These are phyloP conservation scores for Euclidia mi DNA, from an alignment of 2,888 invertebrate genomes.

Conservation along the genomic window DNA sequence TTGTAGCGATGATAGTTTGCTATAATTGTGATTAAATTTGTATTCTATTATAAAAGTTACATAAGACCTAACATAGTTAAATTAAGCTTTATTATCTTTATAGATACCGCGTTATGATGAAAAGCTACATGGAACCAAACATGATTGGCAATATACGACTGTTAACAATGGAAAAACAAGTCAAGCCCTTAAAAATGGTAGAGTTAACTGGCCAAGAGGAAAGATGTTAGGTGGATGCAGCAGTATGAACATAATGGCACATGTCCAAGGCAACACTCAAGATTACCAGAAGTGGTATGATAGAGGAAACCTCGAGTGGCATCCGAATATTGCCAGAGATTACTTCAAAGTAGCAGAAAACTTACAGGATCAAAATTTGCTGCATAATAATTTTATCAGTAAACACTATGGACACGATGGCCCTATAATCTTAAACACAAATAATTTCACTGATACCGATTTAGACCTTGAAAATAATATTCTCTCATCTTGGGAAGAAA, in stretches of 20 bases:
- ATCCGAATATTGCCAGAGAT: constrained; percentile 29
- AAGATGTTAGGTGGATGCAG: constrained; percentile 90
- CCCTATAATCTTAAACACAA: constrained; percentile 30
- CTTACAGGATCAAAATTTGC: constrained; percentile 28
- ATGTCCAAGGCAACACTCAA: constrained; percentile 81
- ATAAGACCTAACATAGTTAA: neutral
- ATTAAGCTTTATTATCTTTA: constrained; percentile 13
- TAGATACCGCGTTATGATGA: constrained; percentile 31
- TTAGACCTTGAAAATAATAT: neutral
- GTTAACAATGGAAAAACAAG: constrained; percentile 32
- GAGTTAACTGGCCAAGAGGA: constrained; percentile 88
- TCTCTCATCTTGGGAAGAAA: constrained; percentile 31
- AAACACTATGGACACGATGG: constrained; percentile 57
- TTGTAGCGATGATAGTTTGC: no score
- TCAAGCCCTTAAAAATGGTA: constrained; percentile 33
- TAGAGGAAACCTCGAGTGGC: constrained; percentile 72
- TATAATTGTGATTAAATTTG: neutral
- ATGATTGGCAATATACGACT: constrained; percentile 44
- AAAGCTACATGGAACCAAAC: neutral
- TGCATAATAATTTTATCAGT: constrained; percentile 57
- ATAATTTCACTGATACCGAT: constrained; percentile 22
- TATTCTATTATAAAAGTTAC: neutral
- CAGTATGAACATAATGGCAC: constrained; percentile 88
- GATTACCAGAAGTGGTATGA: constrained; percentile 89
- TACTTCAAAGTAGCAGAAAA: constrained; percentile 47